A percentile compares a stretch with the other conserved stretches of the same genome.
phyloP scores from a whole-genome alignment of 1,140 invertebrate genomes.

The Ptiloglossa arizonensis region DNA sequence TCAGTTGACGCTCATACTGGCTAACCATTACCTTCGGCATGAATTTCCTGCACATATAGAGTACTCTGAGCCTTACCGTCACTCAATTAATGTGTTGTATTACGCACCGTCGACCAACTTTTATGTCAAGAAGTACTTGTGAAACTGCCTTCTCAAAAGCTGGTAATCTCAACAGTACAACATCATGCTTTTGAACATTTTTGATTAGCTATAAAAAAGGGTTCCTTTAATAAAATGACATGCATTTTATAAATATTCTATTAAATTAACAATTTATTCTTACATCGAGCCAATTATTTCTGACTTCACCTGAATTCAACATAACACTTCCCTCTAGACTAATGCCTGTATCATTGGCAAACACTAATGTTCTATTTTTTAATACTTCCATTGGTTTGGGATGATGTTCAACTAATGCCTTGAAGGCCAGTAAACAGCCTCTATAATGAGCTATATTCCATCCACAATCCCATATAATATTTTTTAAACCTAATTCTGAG shows the following conservation, averaged over 20 bases:
- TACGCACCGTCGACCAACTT: conserved; percentile 89
- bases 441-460: conserved; percentile 94
- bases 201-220: conserved; percentile 87
- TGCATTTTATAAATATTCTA: not conserved
- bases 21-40: conserved; percentile 93
- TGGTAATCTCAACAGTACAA: conserved; percentile 88
- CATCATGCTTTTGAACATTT: conserved; percentile 90
- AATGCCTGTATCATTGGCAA: conserved; percentile 94
- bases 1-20: conserved; percentile 91
- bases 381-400: conserved; percentile 86
- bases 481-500: conserved; percentile 82
- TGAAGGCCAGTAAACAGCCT: conserved; percentile 90
- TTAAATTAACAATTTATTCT: conserved; percentile 69
- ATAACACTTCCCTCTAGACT: conserved; percentile 93
- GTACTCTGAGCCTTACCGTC: conserved; percentile 78
- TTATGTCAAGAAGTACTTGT: conserved; percentile 89
- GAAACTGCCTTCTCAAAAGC: conserved; percentile 92
- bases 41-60: conserved; percentile 88
- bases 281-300: conserved; percentile 95
- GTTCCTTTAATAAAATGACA: conserved; percentile 33
- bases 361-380: conserved; percentile 88
- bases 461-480: conserved; percentile 90
- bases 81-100: conserved; percentile 74
- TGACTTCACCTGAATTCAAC: conserved; percentile 94
- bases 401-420: conserved; percentile 87